phyloP scores from a whole-genome alignment of 1,140 invertebrate genomes.

The Lucilia sericata region DNA sequence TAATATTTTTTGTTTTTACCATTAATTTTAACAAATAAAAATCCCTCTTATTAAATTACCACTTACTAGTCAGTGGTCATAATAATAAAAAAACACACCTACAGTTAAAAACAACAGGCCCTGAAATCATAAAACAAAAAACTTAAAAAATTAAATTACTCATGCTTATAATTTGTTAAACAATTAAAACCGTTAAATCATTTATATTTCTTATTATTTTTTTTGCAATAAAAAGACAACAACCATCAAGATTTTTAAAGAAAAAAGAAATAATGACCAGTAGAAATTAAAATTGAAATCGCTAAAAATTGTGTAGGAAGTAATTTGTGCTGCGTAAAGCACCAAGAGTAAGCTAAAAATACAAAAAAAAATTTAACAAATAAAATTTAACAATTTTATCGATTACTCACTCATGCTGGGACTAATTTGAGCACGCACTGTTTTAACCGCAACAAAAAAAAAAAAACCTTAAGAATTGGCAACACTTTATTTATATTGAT shows the following conservation, averaged over 20 bases:
- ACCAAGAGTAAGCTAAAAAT: too few relatives aligned
- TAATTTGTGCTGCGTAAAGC: background rate
- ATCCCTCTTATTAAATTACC: background rate
- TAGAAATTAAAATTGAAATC: background rate
- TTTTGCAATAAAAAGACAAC: too few relatives aligned
- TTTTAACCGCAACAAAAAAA: background rate
- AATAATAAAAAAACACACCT: background rate
- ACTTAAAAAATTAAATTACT: background rate
- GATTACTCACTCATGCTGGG: constrained; percentile 4
- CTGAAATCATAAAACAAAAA: background rate
- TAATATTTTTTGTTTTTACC: background rate
- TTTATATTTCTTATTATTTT: background rate
- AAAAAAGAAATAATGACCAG: background rate
- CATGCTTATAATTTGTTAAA: background rate
- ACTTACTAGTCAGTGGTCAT: background rate
- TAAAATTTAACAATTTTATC: background rate
- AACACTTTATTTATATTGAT: background rate
- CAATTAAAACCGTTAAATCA: background rate
- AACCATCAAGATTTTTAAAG: too few relatives aligned
- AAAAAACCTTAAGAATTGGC: background rate
- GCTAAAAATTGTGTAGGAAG: background rate
- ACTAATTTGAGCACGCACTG: background rate
- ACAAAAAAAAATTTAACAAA: too few relatives aligned
- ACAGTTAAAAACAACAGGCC: background rate
- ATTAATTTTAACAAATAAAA: background rate